These are phyloP conservation scores for Vireo altiloquus DNA, from an alignment of 2,113 vertebrate species.

Conservation along the genomic window DNA sequence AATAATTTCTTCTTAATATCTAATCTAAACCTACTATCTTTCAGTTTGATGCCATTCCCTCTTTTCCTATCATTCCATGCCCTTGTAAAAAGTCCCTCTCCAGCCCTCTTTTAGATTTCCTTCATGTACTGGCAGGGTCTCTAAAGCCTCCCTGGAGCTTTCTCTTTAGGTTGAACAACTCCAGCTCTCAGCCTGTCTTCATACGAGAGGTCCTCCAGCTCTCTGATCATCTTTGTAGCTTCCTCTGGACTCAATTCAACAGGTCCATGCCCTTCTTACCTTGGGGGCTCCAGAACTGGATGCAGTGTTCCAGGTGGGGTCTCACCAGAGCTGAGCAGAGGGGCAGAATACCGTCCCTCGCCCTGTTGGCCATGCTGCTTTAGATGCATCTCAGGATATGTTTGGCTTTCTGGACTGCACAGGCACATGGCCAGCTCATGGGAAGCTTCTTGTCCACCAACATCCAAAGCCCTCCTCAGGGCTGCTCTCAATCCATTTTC, in stretches of 20 bases:
- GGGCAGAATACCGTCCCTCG: rapidly evolving
- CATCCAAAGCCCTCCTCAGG: not conserved
- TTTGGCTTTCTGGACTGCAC: not conserved
- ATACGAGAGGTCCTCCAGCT: not conserved
- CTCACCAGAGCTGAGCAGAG: not conserved
- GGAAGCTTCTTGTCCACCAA: not conserved
- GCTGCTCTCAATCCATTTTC: not conserved
- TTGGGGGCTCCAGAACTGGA: not conserved
- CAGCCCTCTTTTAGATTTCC: not conserved
- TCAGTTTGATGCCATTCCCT: no score
- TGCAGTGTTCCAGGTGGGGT: not conserved
- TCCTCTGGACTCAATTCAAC: not conserved
- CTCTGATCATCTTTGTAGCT: not conserved
- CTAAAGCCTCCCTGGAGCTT: not conserved
- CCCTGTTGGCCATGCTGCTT: not conserved
- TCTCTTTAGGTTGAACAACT: not conserved
- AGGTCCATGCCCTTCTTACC: not conserved
- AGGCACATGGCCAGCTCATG: not conserved
- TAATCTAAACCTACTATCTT: not conserved
- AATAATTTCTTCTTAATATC: not conserved
- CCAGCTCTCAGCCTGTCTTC: not conserved
- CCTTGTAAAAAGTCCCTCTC: not conserved
- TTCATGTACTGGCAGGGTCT: not conserved
- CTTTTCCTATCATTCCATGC: not conserved
- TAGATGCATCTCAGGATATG: rapidly evolving